Conservation (phyloP, 2,797 vertebrate genomes). For the Chaetophractus vellerosus region DNA sequence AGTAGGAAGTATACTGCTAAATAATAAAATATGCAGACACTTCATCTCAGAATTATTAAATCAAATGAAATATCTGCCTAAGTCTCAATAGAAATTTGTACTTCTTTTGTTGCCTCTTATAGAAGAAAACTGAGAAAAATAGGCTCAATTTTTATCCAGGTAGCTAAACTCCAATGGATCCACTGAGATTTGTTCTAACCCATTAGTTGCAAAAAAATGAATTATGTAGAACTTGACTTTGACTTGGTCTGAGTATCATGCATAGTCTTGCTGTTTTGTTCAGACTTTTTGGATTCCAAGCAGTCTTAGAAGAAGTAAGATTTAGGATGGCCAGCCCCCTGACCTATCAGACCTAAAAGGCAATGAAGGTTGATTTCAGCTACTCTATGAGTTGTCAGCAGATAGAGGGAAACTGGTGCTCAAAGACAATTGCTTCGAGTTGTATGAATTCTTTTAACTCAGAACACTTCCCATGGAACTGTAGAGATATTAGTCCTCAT, state of each 20-base stretch:
- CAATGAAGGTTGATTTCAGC: neutral
- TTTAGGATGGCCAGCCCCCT: neutral
- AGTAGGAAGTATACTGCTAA: neutral
- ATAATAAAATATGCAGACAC: neutral
- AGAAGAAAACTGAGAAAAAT: neutral
- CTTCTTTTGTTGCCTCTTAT: neutral
- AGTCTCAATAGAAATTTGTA: neutral
- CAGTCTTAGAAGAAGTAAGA: constrained; percentile 51
- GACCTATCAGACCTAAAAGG: neutral
- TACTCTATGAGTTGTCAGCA: neutral
- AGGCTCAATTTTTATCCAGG: neutral
- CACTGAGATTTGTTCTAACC: constrained; percentile 17
- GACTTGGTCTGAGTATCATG: neutral
- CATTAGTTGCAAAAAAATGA: constrained; percentile 1
- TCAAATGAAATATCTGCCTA: neutral
- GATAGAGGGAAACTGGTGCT: constrained; percentile 2
- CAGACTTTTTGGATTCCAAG: neutral
- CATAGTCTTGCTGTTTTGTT: neutral
- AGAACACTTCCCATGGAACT: neutral
- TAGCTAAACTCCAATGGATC: neutral
- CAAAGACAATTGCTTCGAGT: constrained; percentile 46
- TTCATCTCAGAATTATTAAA: neutral
- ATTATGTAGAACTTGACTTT: neutral
- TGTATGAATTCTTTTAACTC: constrained; percentile 50
- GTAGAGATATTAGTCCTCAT: constrained; percentile 36